These are phyloP conservation scores for Plecturocebus donacophilus DNA, from an alignment of 2,113 vertebrate species.

Conservation along the genomic window DNA sequence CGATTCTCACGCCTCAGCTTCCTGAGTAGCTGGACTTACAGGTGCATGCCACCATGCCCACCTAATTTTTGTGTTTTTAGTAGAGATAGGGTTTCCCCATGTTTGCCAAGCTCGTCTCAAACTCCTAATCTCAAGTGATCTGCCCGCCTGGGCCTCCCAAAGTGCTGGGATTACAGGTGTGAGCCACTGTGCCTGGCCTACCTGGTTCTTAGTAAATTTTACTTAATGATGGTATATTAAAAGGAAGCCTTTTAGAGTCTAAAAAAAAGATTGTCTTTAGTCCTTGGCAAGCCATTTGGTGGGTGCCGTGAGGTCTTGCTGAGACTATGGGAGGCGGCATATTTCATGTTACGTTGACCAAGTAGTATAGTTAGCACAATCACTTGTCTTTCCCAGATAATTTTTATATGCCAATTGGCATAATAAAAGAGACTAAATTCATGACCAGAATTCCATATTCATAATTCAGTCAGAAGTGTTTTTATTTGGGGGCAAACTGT, in stretches of 20 bases:
- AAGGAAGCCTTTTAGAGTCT: slow-evolving; percentile 59
- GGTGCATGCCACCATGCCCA: too few species aligned
- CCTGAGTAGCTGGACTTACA: too few species aligned
- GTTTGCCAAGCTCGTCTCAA: too few species aligned
- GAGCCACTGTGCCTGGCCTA: not conserved
- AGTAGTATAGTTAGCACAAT: not conserved
- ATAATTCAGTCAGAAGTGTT: not conserved
- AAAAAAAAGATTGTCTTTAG: slow-evolving; percentile 41
- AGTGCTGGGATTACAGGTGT: too few species aligned
- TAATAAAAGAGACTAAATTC: slow-evolving; percentile 27
- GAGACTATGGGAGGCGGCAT: not conserved
- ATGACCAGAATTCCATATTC: slow-evolving; percentile 65
- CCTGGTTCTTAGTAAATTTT: slow-evolving; percentile 67
- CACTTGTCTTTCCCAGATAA: not conserved
- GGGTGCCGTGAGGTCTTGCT: not conserved
- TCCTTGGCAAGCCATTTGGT: not conserved
- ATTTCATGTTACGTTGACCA: not conserved
- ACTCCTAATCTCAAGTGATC: too few species aligned
- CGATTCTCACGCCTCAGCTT: too few species aligned
- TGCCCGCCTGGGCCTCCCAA: too few species aligned
- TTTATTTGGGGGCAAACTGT: not conserved
- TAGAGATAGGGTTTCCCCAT: too few species aligned
- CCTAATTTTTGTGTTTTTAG: too few species aligned
- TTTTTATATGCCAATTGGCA: not conserved
- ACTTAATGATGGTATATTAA: slow-evolving; percentile 47